These are phyloP conservation scores for Melanotaenia parkinsoni DNA, from an alignment of 2,797 vertebrate genomes.

Conservation along the genomic window DNA sequence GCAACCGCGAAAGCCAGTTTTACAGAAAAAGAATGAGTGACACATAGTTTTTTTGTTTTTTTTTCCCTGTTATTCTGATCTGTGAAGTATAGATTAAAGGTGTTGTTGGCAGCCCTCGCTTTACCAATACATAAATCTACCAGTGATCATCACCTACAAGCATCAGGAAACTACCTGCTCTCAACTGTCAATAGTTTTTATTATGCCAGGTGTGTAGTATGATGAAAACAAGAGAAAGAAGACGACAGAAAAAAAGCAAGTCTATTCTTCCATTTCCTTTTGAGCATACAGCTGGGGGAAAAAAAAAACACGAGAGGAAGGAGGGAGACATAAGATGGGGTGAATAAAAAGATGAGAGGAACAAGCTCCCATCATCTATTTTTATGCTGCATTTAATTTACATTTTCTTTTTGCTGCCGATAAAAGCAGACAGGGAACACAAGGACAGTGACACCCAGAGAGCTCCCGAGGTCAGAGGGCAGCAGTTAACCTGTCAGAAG, in stretches of 20 bases:
- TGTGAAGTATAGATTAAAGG: slow-evolving; percentile 29
- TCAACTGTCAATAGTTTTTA: slow-evolving; percentile 19
- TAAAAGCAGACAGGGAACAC: slow-evolving; percentile 87
- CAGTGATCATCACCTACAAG: slow-evolving; percentile 28
- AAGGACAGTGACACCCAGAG: slow-evolving; percentile 84
- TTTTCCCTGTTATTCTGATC: not conserved
- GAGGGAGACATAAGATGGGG: slow-evolving; percentile 52
- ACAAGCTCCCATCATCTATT: slow-evolving; percentile 88
- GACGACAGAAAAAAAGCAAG: slow-evolving; percentile 11
- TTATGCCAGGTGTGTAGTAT: slow-evolving; percentile 25
- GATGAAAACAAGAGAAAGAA: slow-evolving; percentile 10
- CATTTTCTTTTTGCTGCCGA: slow-evolving; percentile 84
- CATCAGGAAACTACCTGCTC: slow-evolving; percentile 37
- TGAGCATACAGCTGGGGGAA: slow-evolving; percentile 42
- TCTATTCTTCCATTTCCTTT: slow-evolving; percentile 49
- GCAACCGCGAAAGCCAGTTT: slow-evolving; percentile 23
- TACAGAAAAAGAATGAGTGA: slow-evolving; percentile 29
- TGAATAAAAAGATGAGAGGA: slow-evolving; percentile 76
- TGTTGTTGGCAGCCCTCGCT: slow-evolving; percentile 17
- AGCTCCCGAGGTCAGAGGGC: slow-evolving; percentile 81
- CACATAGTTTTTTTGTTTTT: not conserved
- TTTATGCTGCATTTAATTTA: slow-evolving; percentile 88
- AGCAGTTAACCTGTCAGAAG: slow-evolving; percentile 88
- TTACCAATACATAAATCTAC: slow-evolving; percentile 10
- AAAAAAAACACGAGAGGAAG: slow-evolving; percentile 31